A percentile compares a stretch with the other conserved stretches of the same genome.
Evolutionary conservation across 2,797 vertebrate genomes (phyloP).

Genomic region (Acropternis orthonyx): DNA sequence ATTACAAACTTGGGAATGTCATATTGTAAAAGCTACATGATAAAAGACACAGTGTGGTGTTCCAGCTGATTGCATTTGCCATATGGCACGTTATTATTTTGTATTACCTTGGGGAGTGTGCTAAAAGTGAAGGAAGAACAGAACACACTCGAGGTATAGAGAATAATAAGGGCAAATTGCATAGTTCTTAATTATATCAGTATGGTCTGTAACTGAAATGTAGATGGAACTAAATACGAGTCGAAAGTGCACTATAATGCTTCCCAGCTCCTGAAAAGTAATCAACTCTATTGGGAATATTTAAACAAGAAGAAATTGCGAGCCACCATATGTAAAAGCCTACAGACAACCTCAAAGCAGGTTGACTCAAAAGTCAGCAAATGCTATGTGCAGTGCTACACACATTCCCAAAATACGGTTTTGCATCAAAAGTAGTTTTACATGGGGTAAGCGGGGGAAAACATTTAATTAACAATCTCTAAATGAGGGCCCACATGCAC

Average conservation of each 20-base stretch:
- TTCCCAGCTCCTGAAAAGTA: conserved; percentile 10
- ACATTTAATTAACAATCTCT: conserved; percentile 6
- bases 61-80: conserved; percentile 55
- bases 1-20: conserved; percentile 51
- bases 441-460: background rate
- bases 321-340: background rate
- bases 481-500: background rate
- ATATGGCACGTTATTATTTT: conserved; percentile 49
- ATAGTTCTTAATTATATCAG: conserved; percentile 55
- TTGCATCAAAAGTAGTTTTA: conserved; percentile 15
- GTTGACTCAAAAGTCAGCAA: background rate
- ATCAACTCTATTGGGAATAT: background rate
- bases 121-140: conserved; percentile 34
- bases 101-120: conserved; percentile 36
- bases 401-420: background rate
- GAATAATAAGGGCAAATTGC: conserved; percentile 46
- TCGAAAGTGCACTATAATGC: background rate
- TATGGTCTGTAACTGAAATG: conserved; percentile 11
- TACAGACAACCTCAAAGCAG: background rate
- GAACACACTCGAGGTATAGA: conserved; percentile 15
- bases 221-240: background rate
- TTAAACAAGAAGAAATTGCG: conserved; percentile 21
- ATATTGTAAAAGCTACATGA: conserved; percentile 31
- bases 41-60: background rate
- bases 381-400: background rate